These are phyloP conservation scores for Tympanuchus pallidicinctus DNA, from an alignment of 2,113 vertebrate genomes.

Conservation along the genomic window DNA sequence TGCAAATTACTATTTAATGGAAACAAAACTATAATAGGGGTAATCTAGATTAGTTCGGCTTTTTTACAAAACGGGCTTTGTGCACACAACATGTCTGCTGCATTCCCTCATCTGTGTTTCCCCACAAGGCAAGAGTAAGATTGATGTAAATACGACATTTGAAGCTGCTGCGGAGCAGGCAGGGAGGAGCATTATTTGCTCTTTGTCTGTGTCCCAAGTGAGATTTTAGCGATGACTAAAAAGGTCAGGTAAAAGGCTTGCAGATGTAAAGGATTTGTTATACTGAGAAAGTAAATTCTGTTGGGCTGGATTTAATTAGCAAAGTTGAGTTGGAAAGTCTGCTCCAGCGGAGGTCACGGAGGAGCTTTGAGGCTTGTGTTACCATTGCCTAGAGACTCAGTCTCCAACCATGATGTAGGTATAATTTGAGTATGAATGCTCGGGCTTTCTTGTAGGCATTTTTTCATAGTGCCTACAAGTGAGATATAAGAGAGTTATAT, in stretches of 20 bases:
- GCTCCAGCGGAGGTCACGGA: neutral
- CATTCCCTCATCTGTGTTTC: neutral
- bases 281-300: neutral
- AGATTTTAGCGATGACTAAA: neutral
- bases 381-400: neutral
- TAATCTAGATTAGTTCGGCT: neutral
- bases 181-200: neutral
- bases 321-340: neutral
- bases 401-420: neutral
- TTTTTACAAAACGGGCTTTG: neutral
- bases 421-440: neutral
- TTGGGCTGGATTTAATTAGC: neutral
- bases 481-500: too few species aligned
- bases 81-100: neutral
- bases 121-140: neutral
- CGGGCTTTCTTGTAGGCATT: neutral
- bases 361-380: neutral
- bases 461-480: neutral
- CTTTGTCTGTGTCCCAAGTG: neutral
- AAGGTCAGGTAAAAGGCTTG: neutral
- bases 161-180: neutral
- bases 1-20: neutral
- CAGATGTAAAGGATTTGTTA: neutral
- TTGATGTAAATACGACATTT: neutral
- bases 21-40: neutral